Evolutionary conservation across 92 coral and sea anemone species (phyloP).

Genomic region (Epizoanthus scotinus): DNA sequence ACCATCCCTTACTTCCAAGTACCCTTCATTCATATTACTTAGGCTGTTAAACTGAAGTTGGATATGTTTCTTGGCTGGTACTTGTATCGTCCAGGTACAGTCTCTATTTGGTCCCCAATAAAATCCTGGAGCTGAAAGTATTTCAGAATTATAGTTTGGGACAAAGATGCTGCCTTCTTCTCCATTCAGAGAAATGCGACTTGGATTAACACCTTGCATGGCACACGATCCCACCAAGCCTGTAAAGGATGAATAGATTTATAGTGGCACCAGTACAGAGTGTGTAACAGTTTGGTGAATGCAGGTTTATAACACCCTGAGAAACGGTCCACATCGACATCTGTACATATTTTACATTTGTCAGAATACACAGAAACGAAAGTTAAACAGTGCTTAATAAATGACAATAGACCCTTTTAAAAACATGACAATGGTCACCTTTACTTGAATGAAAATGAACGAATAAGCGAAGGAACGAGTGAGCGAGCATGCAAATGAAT

Average conservation of each 20-base stretch:
- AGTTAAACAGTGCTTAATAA: too few species aligned
- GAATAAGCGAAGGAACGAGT: too few species aligned
- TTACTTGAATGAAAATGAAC: too few species aligned
- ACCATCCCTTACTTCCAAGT: constrained; percentile 32
- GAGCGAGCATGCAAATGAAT: too few species aligned
- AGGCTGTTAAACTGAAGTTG: constrained; percentile 11
- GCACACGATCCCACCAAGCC: constrained; percentile 14
- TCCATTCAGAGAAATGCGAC: not conserved
- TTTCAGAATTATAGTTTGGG: not conserved
- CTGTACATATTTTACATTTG: too few species aligned
- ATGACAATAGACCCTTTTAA: too few species aligned
- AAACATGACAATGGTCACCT: too few species aligned
- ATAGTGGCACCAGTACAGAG: too few species aligned
- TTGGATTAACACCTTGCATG: not conserved
- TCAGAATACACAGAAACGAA: too few species aligned
- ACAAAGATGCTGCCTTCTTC: constrained; percentile 34
- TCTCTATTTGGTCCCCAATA: not conserved
- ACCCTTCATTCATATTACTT: not conserved
- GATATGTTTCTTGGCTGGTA: constrained; percentile 1
- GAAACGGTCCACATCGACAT: too few species aligned
- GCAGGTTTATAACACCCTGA: too few species aligned
- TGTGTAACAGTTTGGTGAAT: too few species aligned
- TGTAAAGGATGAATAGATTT: not conserved
- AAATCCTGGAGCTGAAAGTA: not conserved
- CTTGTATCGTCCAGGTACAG: constrained; percentile 21